Evolutionary conservation across 2,888 invertebrate genomes (phyloP).

Genomic region (Xylocampa areola): DNA sequence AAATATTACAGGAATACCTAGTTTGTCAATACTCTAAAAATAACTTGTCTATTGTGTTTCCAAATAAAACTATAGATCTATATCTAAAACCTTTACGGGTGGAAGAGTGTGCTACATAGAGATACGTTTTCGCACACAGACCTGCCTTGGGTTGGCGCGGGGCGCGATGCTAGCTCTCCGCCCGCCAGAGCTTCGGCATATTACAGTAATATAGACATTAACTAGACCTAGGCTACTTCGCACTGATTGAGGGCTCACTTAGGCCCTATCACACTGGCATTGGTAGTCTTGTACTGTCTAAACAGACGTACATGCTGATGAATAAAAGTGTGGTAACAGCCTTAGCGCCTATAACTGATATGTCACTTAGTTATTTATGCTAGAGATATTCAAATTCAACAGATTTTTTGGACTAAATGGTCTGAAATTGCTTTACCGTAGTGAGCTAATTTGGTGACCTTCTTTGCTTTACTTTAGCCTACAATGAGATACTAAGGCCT

Average conservation of each 20-base stretch:
- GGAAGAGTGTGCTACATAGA: conserved; percentile 59
- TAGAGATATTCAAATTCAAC: not conserved
- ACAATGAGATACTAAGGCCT: too few species aligned
- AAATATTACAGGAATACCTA: too few species aligned
- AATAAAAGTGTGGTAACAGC: conserved; percentile 11
- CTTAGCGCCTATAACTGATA: not conserved
- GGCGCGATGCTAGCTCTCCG: conserved; percentile 84
- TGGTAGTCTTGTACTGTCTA: not conserved
- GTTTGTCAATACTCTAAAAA: too few species aligned
- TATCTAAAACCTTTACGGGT: conserved; percentile 28
- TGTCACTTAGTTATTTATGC: conserved; percentile 17
- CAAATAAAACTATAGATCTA: too few species aligned
- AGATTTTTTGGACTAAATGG: too few species aligned
- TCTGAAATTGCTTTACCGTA: too few species aligned
- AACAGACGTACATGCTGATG: not conserved
- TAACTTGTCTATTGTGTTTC: too few species aligned
- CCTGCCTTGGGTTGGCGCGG: conserved; percentile 85
- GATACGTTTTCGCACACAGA: conserved; percentile 83
- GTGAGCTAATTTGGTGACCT: too few species aligned
- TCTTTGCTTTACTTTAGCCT: too few species aligned
- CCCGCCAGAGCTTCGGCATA: conserved; percentile 80
- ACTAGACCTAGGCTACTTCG: conserved; percentile 56
- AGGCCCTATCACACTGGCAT: not conserved
- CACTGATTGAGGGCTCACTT: conserved; percentile 44
- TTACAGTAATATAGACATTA: conserved; percentile 79